These are phyloP conservation scores for Cephalophus harveyi DNA, from an alignment of 2,113 vertebrate species.

Conservation along the genomic window DNA sequence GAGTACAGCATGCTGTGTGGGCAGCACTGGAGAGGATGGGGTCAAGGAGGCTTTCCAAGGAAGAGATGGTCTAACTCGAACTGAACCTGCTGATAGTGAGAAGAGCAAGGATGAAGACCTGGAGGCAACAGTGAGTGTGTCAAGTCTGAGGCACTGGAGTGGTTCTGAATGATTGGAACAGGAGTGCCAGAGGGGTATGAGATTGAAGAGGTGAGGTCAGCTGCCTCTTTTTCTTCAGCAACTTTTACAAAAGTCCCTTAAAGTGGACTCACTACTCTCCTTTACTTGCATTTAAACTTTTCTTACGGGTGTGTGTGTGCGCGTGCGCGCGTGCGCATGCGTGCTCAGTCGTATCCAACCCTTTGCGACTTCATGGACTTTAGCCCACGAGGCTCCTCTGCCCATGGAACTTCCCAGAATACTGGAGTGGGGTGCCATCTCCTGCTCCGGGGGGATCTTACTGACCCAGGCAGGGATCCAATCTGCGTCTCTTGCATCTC, in stretches of 20 bases:
- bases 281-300: background rate
- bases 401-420: background rate
- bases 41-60: background rate
- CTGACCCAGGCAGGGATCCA: background rate
- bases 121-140: background rate
- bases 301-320: background rate
- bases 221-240: background rate
- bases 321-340: fast-evolving
- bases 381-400: background rate
- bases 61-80: background rate
- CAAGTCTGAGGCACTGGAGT: too few species aligned
- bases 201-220: background rate
- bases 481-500: background rate
- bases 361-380: background rate
- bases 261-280: background rate
- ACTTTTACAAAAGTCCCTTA: background rate
- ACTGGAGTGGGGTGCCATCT: background rate
- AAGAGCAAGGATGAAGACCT: background rate
- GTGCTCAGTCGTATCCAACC: fast-evolving
- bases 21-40: background rate
- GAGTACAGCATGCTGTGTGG: background rate
- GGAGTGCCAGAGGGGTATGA: background rate
- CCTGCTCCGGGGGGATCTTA: background rate
- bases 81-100: background rate
- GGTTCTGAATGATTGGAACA: background rate